phyloP scores from a whole-genome alignment of 1,140 invertebrate species.

The Drosophila saltans region DNA sequence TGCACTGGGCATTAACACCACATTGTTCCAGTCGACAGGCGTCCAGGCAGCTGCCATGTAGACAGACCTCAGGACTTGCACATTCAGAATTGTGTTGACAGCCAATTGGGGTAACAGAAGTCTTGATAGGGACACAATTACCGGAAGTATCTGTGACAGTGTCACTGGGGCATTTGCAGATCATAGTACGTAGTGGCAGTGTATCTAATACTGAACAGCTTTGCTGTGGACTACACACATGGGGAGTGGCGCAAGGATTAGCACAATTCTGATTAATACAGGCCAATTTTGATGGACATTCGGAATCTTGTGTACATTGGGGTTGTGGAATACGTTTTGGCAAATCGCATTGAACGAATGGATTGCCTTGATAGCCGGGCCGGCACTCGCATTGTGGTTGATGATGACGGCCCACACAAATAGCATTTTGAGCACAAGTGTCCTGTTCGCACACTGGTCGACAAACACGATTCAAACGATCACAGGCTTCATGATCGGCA shows the following conservation, averaged over 20 bases:
- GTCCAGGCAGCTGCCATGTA: constrained; percentile 89
- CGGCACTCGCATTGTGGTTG: constrained; percentile 91
- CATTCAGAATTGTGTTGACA: constrained; percentile 89
- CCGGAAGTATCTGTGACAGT: constrained; percentile 87
- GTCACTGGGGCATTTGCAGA: constrained; percentile 91
- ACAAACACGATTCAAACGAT: constrained; percentile 92
- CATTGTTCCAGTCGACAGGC: constrained; percentile 91
- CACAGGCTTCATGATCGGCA: constrained; percentile 92
- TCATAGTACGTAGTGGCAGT: constrained; percentile 90
- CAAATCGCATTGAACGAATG: constrained; percentile 89
- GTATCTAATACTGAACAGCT: constrained; percentile 91
- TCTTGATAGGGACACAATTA: constrained; percentile 86
- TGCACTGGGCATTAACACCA: constrained; percentile 93
- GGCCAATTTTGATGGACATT: constrained; percentile 89
- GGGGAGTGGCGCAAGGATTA: constrained; percentile 89
- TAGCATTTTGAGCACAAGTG: constrained; percentile 89
- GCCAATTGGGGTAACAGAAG: constrained; percentile 68
- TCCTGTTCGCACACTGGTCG: constrained; percentile 91
- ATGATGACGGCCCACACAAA: constrained; percentile 89
- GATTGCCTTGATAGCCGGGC: constrained; percentile 90
- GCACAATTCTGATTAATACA: constrained; percentile 91
- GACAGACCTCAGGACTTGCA: constrained; percentile 88
- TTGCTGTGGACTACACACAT: constrained; percentile 89
- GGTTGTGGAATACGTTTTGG: constrained; percentile 82
- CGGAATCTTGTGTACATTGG: constrained; percentile 89